phyloP scores from a whole-genome alignment of 2,888 invertebrate species.

The Pelosia muscerda region DNA sequence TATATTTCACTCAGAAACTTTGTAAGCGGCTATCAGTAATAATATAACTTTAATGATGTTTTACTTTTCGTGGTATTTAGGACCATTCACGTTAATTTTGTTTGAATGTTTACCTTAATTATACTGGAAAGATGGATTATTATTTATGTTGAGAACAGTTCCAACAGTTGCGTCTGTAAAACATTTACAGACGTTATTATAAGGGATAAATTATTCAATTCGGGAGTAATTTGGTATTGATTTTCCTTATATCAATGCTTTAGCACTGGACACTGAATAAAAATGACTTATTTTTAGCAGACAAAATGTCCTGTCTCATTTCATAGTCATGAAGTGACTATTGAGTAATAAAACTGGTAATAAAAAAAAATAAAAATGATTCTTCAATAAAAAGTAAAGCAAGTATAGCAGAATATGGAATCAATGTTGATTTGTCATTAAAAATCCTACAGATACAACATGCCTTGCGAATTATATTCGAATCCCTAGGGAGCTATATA shows the following conservation, averaged over 20 bases:
- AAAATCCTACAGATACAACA: not conserved
- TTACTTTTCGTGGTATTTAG: conserved; percentile 31
- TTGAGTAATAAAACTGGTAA: no score
- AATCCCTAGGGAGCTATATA: not conserved
- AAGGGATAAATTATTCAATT: not conserved
- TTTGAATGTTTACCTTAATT: not conserved
- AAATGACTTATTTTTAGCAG: no score
- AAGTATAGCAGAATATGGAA: not conserved
- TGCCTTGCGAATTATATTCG: not conserved
- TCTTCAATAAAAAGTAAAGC: no score
- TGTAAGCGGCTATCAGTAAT: conserved; percentile 37
- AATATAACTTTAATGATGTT: conserved; percentile 39
- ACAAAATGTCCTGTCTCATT: no score
- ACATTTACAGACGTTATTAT: no score
- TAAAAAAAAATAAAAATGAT: not conserved
- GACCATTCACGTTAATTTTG: conserved; percentile 11
- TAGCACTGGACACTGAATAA: not conserved
- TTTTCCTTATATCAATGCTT: not conserved
- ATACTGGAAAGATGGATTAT: not conserved
- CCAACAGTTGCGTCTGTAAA: not conserved
- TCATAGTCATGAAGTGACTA: no score
- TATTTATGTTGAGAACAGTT: not conserved
- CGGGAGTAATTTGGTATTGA: not conserved
- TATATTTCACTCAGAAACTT: conserved; percentile 52
- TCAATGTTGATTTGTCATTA: not conserved